These are phyloP conservation scores for Corbicula japonica DNA, from an alignment of 2,888 invertebrate species.

Conservation along the genomic window DNA sequence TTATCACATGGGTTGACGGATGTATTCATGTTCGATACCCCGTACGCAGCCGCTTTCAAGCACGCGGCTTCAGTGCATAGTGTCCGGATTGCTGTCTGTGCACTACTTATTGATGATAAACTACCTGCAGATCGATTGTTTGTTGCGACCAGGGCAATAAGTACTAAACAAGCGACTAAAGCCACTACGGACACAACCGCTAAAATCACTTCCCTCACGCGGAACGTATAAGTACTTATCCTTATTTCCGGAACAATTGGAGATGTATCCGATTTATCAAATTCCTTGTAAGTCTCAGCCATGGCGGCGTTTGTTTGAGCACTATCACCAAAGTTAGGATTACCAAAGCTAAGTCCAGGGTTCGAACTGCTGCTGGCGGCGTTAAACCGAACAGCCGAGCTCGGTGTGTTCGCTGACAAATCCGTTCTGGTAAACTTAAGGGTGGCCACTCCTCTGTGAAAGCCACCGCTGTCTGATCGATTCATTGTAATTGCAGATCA, in stretches of 20 bases:
- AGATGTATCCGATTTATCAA: constrained; percentile 69
- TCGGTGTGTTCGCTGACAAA: constrained; percentile 19
- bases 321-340: constrained; percentile 33
- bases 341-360: constrained; percentile 43
- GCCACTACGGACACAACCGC: constrained; percentile 64
- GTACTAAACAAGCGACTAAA: constrained; percentile 70
- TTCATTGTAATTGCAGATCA: constrained; percentile 23
- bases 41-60: constrained; percentile 74
- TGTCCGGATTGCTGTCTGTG: constrained; percentile 51
- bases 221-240: constrained; percentile 67
- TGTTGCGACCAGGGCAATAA: constrained; percentile 73
- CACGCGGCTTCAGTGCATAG: constrained; percentile 73
- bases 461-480: constrained; percentile 11
- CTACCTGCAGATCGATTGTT: constrained; percentile 31
- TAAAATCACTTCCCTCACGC: constrained; percentile 75
- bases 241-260: constrained; percentile 72
- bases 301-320: constrained; percentile 48
- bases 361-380: constrained; percentile 13
- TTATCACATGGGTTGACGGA: constrained; percentile 87
- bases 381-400: constrained; percentile 36
- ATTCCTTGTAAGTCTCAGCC: constrained; percentile 76
- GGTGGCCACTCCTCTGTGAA: constrained; percentile 29
- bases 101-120: constrained; percentile 34
- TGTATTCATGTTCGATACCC: constrained; percentile 74
- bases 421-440: constrained; percentile 43